phyloP scores from a whole-genome alignment of 2,888 invertebrate genomes.

The Pogonocherus hispidulus region DNA sequence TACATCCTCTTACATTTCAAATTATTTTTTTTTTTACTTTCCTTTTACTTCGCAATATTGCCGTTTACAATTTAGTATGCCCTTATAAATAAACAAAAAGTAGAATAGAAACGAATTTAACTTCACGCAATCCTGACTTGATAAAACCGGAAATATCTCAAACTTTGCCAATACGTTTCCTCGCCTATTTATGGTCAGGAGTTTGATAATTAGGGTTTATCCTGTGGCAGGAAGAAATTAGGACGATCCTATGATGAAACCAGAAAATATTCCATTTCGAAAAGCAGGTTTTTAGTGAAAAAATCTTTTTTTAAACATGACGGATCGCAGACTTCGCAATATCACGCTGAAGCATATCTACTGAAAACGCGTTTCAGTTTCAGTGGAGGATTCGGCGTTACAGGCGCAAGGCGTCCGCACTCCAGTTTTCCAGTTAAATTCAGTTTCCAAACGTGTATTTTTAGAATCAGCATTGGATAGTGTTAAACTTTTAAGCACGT shows the following conservation, averaged over 20 bases:
- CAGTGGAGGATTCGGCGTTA: slow-evolving; percentile 35
- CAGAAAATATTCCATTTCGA: no score
- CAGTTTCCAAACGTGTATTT: slow-evolving; percentile 41
- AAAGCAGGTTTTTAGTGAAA: neutral
- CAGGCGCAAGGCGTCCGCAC: slow-evolving; percentile 33
- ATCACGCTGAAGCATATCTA: slow-evolving; percentile 32
- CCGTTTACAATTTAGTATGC: no score
- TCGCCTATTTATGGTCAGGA: slow-evolving; percentile 24
- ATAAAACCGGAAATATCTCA: slow-evolving; percentile 59
- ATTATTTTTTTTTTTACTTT: no score
- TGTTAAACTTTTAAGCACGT: slow-evolving; percentile 40
- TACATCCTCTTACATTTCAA: no score
- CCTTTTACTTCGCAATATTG: no score
- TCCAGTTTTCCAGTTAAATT: slow-evolving; percentile 46
- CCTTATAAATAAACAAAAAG: no score
- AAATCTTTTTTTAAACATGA: slow-evolving; percentile 46
- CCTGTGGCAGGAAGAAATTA: no score
- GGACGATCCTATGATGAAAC: no score
- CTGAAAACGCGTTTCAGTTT: slow-evolving; percentile 42
- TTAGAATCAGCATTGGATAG: slow-evolving; percentile 35
- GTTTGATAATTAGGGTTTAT: slow-evolving; percentile 32
- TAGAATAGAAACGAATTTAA: slow-evolving; percentile 24
- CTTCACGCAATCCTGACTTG: slow-evolving; percentile 49
- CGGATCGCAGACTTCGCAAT: slow-evolving; percentile 21
- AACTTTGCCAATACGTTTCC: slow-evolving; percentile 53